Evolutionary conservation across 2,888 invertebrate genomes (phyloP).

Genomic region (Lottia gigantea): DNA sequence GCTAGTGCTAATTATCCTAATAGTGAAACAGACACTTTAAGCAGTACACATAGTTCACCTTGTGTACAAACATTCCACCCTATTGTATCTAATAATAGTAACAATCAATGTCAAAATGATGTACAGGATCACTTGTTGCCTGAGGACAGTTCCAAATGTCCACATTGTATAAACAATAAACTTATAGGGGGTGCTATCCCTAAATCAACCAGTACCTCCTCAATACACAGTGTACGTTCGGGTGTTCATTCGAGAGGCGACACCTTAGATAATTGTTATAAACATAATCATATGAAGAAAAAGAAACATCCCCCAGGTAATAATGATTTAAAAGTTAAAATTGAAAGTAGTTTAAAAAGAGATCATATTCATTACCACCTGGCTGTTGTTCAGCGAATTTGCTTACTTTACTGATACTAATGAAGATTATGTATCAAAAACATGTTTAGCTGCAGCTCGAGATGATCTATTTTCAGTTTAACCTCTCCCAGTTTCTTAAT

Average conservation of each 20-base stretch:
- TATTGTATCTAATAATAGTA: conserved; percentile 31
- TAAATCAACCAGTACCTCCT: conserved; percentile 20
- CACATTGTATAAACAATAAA: not conserved
- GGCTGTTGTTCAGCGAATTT: no score
- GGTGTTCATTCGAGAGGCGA: not conserved
- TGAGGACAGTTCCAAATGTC: not conserved
- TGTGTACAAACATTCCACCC: conserved; percentile 54
- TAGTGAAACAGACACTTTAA: conserved; percentile 58
- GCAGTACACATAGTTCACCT: conserved; percentile 55
- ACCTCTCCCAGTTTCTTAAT: no score
- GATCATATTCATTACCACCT: no score
- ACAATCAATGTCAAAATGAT: not conserved
- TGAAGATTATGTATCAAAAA: no score
- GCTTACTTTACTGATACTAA: no score
- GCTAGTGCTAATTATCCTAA: conserved; percentile 53
- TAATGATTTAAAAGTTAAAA: no score
- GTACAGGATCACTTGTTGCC: no score
- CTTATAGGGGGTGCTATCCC: not conserved
- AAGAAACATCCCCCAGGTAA: conserved; percentile 4
- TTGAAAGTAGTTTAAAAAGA: no score
- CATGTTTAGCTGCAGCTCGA: no score
- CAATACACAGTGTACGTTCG: conserved; percentile 22
- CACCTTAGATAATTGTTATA: not conserved
- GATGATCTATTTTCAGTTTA: no score
- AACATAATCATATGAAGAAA: not conserved